Evolutionary conservation across 2,797 vertebrate genomes (phyloP), one percentile per base, ranked within the genome.

Genomic region (Acanthurus lineatus): DNA sequence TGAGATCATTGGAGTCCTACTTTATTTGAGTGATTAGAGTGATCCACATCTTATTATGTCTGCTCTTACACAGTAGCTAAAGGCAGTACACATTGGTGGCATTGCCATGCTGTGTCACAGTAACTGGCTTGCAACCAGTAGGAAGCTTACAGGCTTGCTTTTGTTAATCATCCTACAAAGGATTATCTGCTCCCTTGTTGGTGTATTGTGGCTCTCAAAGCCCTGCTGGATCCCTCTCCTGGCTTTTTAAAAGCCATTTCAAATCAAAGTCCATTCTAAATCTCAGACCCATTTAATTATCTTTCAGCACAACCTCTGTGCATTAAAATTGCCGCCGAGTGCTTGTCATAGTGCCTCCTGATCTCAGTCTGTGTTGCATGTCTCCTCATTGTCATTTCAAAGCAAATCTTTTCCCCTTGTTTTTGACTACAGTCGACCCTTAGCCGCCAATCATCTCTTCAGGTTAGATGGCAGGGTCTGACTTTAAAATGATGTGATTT

Each of bases 91-190:
- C 54, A 22, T 10, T 32, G 70, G 68, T 28, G 71, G 19, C 62
- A 54, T 14, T 8, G 19, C 28, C 60, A 0, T 28, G 42, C 62
- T 70, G 70, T 64, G 59, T 70, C 54, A 38, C 61, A 47, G 58
- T 58, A 69, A 72, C 76, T 84, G 83, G 83, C 80, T 16, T 45
- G 44, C 40, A 47, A 38, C 54, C 73, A 76, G 53, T 44, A 59
- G 79, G 64, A 28, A 73, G 64, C 86, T 87, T 82, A 86, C 61
- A 16, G 57, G 51, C 73, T 73, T 38, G 76, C 76, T 77, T 88
- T 84, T 81, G 84, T 85, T 86, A 87, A 91, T 93, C 90, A 88
- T 86, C 83, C 89, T 82, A 71, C 71, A 75, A 61, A 76, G 85
- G 89, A 90, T 92, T 82, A 88, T 87, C 73, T 58, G 57, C 80